These are phyloP conservation scores for Nomada ferruginata DNA, from an alignment of 2,888 invertebrate species.

Conservation along the genomic window DNA sequence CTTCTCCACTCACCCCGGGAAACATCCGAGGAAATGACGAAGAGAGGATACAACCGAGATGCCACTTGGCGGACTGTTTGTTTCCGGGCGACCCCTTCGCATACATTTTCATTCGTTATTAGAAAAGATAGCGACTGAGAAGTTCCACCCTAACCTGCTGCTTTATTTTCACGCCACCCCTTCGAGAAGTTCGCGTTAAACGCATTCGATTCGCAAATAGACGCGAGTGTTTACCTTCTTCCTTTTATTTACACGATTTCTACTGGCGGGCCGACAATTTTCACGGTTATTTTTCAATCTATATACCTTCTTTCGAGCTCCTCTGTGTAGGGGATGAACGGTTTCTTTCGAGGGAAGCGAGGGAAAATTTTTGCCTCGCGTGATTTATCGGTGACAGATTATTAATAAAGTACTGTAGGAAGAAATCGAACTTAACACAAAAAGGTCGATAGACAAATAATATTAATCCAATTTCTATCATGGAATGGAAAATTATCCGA, in stretches of 20 bases:
- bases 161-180: constrained; percentile 41
- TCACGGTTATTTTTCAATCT: constrained; percentile 35
- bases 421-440: too few relatives aligned
- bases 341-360: background rate
- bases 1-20: background rate
- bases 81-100: constrained; percentile 28
- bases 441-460: background rate
- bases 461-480: constrained; percentile 24
- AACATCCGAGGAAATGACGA: background rate
- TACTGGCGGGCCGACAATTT: constrained; percentile 4
- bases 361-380: too few relatives aligned
- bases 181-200: background rate
- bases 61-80: constrained; percentile 55
- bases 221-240: constrained; percentile 23
- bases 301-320: background rate
- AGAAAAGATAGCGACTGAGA: constrained; percentile 52
- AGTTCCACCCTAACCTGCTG: constrained; percentile 28
- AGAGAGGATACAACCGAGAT: constrained; percentile 36
- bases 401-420: too few relatives aligned
- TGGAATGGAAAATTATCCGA: constrained; percentile 5
- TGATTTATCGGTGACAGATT: too few relatives aligned
- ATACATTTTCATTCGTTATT: constrained; percentile 63
- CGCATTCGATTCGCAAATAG: constrained; percentile 35
- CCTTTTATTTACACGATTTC: constrained; percentile 21
- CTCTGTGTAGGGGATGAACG: background rate